A percentile compares a stretch with the other conserved stretches of the same genome.
These are phyloP conservation scores for Eudyptes chrysolophus DNA, from an alignment of 2,113 vertebrate genomes.

Conservation along the genomic window DNA sequence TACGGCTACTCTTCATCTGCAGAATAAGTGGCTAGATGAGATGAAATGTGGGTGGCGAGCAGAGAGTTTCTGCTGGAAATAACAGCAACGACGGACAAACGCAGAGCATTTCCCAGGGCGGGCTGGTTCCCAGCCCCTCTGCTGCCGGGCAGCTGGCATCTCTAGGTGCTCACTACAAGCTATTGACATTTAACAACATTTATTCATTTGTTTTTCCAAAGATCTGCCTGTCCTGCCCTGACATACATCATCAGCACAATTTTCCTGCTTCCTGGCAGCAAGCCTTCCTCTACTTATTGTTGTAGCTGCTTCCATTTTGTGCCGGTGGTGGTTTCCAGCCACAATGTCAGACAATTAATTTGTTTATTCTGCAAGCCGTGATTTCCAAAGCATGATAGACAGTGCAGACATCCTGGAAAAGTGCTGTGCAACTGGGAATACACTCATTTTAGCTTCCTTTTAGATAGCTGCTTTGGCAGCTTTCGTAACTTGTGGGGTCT, in stretches of 20 bases:
- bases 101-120: rapidly evolving
- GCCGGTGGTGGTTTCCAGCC: conserved; percentile 23
- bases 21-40: not conserved
- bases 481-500: not conserved
- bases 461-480: conserved; percentile 5
- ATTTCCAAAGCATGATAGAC: conserved; percentile 30
- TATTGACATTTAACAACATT: not conserved
- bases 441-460: not conserved
- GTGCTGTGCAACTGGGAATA: conserved; percentile 1
- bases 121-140: not conserved
- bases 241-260: not conserved
- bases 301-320: conserved; percentile 51
- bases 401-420: conserved; percentile 33
- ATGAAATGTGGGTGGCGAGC: not conserved
- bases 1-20: not conserved
- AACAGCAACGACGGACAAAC: not conserved
- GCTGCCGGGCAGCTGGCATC: not conserved
- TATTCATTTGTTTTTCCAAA: not conserved
- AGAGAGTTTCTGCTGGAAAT: not conserved
- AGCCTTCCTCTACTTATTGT: conserved; percentile 28
- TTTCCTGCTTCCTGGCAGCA: not conserved
- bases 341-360: conserved; percentile 25
- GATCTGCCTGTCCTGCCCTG: not conserved
- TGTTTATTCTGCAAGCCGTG: conserved; percentile 18
- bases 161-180: not conserved